Evolutionary conservation across 2,797 vertebrate genomes (phyloP).

Genomic region (Diglossa cyanea): DNA sequence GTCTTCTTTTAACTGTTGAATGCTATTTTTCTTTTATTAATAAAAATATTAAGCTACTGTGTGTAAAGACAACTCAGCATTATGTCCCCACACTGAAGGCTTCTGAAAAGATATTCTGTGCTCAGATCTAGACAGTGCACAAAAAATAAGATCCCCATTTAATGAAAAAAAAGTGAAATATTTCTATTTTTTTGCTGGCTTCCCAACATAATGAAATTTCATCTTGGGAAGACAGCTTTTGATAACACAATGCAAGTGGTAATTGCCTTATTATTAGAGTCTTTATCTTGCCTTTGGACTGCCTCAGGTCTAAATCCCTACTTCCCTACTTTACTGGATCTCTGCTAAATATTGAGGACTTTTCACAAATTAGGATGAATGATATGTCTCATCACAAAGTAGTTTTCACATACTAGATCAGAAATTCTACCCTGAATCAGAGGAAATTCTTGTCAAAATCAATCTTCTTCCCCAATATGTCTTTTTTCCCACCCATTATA

Average conservation of each 20-base stretch:
- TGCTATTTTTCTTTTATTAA: neutral
- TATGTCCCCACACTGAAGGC: neutral
- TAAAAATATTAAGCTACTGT: neutral
- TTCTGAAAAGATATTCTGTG: neutral
- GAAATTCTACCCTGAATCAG: neutral
- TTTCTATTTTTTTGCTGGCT: neutral
- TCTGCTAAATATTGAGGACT: neutral
- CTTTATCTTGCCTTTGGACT: neutral
- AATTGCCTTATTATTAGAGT: neutral
- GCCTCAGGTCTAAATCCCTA: neutral
- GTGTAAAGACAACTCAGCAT: neutral
- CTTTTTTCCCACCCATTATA: fast-evolving
- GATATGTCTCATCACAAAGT: neutral
- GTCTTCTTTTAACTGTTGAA: neutral
- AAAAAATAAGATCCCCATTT: neutral
- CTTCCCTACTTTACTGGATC: neutral
- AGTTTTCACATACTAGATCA: fast-evolving
- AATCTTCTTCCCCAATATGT: neutral
- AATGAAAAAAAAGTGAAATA: neutral
- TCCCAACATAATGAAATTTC: neutral
- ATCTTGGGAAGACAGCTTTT: neutral
- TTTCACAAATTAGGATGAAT: neutral
- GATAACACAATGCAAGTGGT: neutral
- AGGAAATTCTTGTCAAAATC: neutral
- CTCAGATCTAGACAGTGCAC: neutral